Percentiles rank a stretch among this genome's conserved stretches.
Evolutionary conservation across 2,888 invertebrate species (phyloP).

Genomic region (Horisme vitalbata): DNA sequence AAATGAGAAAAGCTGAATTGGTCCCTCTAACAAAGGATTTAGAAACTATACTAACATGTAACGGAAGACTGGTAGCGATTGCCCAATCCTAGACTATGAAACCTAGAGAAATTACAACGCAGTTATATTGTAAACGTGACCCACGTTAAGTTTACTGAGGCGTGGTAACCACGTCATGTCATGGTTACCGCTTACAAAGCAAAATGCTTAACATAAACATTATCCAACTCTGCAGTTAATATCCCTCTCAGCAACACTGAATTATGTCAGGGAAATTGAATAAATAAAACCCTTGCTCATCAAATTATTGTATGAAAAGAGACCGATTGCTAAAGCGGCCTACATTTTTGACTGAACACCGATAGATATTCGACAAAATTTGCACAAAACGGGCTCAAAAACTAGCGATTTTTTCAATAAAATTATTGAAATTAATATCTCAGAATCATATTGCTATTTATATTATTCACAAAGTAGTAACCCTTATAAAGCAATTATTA

Average conservation of each 20-base stretch:
- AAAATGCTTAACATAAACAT: conserved; percentile 5
- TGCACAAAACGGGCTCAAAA: no score
- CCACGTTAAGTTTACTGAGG: conserved; percentile 13
- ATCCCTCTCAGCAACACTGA: not conserved
- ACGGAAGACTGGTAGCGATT: conserved; percentile 42
- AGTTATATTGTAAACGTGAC: conserved; percentile 14
- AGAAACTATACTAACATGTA: conserved; percentile 31
- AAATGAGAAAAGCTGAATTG: conserved; percentile 35
- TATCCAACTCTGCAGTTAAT: not conserved
- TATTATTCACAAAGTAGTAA: conserved; percentile 47
- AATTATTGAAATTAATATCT: no score
- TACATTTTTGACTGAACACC: no score
- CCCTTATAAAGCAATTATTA: conserved; percentile 38
- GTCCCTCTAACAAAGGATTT: conserved; percentile 52
- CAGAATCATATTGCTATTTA: no score
- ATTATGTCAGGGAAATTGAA: not conserved
- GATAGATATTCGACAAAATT: no score
- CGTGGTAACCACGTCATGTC: conserved; percentile 17
- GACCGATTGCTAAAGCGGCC: no score
- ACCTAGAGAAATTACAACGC: conserved; percentile 17
- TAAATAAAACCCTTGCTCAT: no score
- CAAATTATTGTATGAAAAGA: no score
- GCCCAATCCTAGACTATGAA: conserved; percentile 12
- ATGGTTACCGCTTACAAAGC: conserved; percentile 17
- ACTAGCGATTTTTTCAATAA: no score